Base-by-base conservation (phyloP, 2,888 invertebrate species). In the Glomeris marginata region DNA sequence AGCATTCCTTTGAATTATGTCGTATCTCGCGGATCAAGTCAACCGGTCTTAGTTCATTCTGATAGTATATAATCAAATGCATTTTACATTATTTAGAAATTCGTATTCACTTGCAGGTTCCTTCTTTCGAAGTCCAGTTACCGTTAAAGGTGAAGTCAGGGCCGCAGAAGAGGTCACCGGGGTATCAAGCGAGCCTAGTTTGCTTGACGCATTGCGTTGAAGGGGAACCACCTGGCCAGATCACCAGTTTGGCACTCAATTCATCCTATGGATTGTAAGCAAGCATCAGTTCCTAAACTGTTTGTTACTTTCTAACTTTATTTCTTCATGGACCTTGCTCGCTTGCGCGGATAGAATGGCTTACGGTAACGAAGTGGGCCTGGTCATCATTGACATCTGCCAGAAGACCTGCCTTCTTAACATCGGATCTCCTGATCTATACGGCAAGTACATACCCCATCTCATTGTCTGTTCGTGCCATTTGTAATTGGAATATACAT, bases 211-310 rank as follows among this genome's bases (percentile, higher is more conserved):
- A 81, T 47, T 84, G 84, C 72, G 74, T 75, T 55, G 80, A 78
- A 61, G 79, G 80, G 42, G 78, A 80, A 70, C 77, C 84, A 62
- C 81, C 92, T 60, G 81, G 84, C 69, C 80, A 79, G 67, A 81
- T 97, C 65, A 80, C 88, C 59, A 79, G 91, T 58, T 78, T 97
- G 64, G 81, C 87, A 62, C 77, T 98, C 69, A 95, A 94, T 74
- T 92, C 95, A 61, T 86, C 87, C 52, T 95, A 91, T 71, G 94
- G 94, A 70, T 77, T 98, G 95, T 95, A 73, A 83, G 88, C 80
- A 59, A 48, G 18, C 21, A 40, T 47, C 15, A 22, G n/a, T 43
- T 2, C n/a, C 6, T 10, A 15, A 44, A 44, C 35, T 36, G 2
- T 41, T 33, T n/a, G 20, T 15, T 16, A 4, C 8, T 41, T 42